phyloP scores from a whole-genome alignment of 1,140 invertebrate species.

The Drosophila lacertosa region DNA sequence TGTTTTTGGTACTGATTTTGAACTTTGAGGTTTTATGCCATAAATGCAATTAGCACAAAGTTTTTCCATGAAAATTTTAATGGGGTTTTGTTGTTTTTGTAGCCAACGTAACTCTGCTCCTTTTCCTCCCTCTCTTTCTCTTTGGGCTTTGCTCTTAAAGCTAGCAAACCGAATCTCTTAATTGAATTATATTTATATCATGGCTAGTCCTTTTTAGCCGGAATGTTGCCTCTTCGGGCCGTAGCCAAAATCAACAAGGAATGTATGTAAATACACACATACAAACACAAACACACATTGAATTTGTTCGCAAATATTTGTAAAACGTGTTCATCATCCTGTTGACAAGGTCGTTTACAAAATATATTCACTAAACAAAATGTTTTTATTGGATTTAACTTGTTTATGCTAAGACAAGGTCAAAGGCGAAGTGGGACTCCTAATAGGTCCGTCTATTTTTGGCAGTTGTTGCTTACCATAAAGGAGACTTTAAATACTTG shows the following conservation, averaged over 20 bases:
- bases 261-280: constrained; percentile 13
- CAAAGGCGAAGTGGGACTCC: constrained; percentile 3
- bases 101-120: not conserved
- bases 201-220: constrained; percentile 2
- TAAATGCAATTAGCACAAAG: constrained; percentile 63
- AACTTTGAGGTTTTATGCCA: constrained; percentile 57
- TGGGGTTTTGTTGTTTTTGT: constrained; percentile 39
- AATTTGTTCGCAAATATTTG: constrained; percentile 64
- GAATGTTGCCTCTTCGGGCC: not conserved
- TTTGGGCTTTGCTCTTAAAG: not conserved
- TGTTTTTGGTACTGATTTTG: constrained; percentile 58
- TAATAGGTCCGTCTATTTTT: not conserved
- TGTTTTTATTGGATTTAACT: constrained; percentile 75
- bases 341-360: constrained; percentile 77
- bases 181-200: constrained; percentile 62
- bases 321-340: constrained; percentile 74
- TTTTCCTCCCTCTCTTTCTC: not conserved
- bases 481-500: not conserved
- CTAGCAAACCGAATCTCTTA: constrained; percentile 32
- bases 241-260: constrained; percentile 52
- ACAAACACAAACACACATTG: constrained; percentile 10
- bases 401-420: constrained; percentile 59
- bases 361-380: constrained; percentile 76
- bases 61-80: constrained; percentile 63
- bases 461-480: not conserved